Evolutionary conservation across 2,113 vertebrate genomes (phyloP).

Genomic region (Diadophis punctatus): DNA sequence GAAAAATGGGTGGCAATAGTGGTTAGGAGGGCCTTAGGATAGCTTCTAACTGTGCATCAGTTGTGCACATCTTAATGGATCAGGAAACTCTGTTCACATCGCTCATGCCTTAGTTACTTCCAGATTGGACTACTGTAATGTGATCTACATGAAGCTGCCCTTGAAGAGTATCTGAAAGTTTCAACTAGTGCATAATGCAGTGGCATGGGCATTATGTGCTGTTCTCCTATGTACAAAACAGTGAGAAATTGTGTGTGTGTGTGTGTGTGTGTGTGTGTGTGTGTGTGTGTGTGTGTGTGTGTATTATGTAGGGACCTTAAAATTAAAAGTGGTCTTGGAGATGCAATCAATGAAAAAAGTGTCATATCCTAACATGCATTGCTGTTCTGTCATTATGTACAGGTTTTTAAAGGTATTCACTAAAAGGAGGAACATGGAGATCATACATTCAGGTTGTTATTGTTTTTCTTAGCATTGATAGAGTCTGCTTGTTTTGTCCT

Average conservation of each 20-base stretch:
- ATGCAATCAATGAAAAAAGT: not conserved
- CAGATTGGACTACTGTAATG: not conserved
- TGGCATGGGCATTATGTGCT: not conserved
- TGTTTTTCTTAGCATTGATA: not conserved
- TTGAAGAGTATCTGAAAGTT: not conserved
- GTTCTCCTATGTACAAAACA: not conserved
- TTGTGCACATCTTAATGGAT: not conserved
- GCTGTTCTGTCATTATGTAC: not conserved
- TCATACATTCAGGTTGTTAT: not conserved
- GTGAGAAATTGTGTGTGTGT: not conserved
- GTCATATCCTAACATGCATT: not conserved
- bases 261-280: not conserved
- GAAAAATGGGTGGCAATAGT: not conserved
- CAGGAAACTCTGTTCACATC: not conserved
- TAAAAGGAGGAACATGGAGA: not conserved
- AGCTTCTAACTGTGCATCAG: not conserved
- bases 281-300: not conserved
- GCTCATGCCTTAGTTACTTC: not conserved
- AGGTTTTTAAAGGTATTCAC: not conserved
- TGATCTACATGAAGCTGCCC: not conserved
- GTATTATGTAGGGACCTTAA: not conserved
- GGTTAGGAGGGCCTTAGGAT: not conserved
- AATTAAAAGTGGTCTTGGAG: not conserved
- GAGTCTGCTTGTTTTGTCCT: not conserved
- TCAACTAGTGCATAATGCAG: not conserved